Evolutionary conservation across 2,797 vertebrate genomes (phyloP), one percentile per base, ranked within the genome.

Genomic region (Hephaestus fuliginosus): DNA sequence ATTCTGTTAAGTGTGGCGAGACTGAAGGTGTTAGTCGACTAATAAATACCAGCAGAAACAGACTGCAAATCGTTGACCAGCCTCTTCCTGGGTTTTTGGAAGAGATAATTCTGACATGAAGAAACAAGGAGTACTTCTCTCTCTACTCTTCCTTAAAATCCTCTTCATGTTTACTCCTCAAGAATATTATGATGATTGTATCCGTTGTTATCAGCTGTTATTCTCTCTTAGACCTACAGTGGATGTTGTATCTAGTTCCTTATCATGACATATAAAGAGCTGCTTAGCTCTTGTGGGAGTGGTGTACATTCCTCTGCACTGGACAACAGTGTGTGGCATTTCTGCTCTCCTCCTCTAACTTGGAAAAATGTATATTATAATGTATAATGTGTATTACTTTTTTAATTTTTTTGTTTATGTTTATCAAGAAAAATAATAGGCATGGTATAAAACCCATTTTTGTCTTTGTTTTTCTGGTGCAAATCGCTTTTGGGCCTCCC

Each of bases 301-400:
- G 20, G 39, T 44, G n/a, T 64, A 14, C 49, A 70, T 74, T 78
- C 70, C 39, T 82, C 39, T 36, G 17, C 66, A 66, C 44, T 64
- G 39, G 28, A 65, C 33, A 82, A 51, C 51, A 48, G 66, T 63
- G 44, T 81, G 70, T 79, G 69, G 82, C 61, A 83, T 80, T 84
- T 56, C 43, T 78, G 5, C 67, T 44, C 70, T 63, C 22, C 10
- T 41, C n/a, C 66, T 70, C 28, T 41, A 55, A 30, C 36, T 39
- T 7, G 36, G 36, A 39, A 39, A 49, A 52, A 43, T 61, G 39
- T 67, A 51, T 69, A n/a, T n/a, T n/a, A n/a, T n/a, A n/a, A n/a
- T n/a, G n/a, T n/a, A n/a, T n/a, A n/a, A n/a, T n/a, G n/a, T 61
- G 39, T 67, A 51, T 69, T 9, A 49, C 20, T 14, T 58, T 56